phyloP scores from a whole-genome alignment of 53 echinoderm and acorn worm genomes.

The Temnopleurus reevesii region DNA sequence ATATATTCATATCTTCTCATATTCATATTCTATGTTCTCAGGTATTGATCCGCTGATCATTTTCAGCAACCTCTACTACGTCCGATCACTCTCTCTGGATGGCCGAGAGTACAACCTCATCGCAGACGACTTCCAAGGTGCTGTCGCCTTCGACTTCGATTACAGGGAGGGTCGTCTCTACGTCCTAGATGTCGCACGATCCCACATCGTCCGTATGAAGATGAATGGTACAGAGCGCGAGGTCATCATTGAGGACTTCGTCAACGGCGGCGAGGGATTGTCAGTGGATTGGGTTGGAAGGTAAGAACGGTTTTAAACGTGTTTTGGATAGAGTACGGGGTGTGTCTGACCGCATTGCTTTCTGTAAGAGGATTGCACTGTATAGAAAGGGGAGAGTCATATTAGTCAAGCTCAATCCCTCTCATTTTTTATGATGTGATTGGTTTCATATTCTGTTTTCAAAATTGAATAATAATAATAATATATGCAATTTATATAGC shows the following conservation, averaged over 20 bases:
- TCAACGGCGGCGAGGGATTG: conserved; percentile 75
- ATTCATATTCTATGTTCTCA: neutral
- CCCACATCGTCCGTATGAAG: conserved; percentile 62
- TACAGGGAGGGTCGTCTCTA: conserved; percentile 66
- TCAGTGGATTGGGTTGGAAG: conserved; percentile 97
- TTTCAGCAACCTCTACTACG: conserved; percentile 92
- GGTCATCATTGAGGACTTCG: conserved; percentile 64
- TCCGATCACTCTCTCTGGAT: conserved; percentile 76
- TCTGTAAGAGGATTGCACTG: too few species aligned
- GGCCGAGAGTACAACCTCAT: conserved; percentile 71
- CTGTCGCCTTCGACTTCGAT: conserved; percentile 80
- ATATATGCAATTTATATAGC: too few species aligned
- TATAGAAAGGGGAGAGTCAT: too few species aligned
- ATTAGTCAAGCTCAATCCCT: too few species aligned
- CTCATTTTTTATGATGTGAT: too few species aligned
- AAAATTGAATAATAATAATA: too few species aligned
- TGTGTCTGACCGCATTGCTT: too few species aligned
- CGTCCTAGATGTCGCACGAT: conserved; percentile 56
- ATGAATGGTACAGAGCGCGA: conserved; percentile 72
- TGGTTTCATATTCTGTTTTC: too few species aligned
- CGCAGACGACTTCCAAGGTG: conserved; percentile 63
- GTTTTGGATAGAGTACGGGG: neutral
- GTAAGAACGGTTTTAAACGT: conserved; percentile 46
- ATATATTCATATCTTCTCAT: neutral
- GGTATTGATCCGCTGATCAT: conserved; percentile 74